phyloP scores from a whole-genome alignment of 92 coral and sea anemone genomes.

The Galaxea fascicularis region DNA sequence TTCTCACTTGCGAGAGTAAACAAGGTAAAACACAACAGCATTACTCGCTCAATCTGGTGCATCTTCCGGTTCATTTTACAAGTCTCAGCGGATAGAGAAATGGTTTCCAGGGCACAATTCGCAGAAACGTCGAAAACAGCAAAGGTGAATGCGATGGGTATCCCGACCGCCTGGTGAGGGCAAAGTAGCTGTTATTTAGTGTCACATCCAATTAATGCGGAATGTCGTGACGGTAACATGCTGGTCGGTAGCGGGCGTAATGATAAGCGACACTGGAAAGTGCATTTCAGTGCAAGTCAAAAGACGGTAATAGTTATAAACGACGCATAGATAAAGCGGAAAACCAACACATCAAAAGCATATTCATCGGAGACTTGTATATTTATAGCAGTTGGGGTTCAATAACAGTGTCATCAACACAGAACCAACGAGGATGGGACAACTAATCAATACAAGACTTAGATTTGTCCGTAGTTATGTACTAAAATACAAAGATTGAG shows the following conservation, averaged over 20 bases:
- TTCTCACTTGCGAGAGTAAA: no score
- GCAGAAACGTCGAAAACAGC: not conserved
- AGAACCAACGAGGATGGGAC: constrained; percentile 52
- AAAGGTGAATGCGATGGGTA: not conserved
- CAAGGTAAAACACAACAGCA: no score
- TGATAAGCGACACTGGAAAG: no score
- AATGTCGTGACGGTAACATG: no score
- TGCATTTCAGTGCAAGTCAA: no score
- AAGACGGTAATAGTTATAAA: no score
- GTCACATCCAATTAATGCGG: no score
- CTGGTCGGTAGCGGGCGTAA: no score
- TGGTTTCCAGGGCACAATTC: not conserved
- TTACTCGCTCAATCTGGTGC: no score
- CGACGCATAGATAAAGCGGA: not conserved
- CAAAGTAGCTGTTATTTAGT: no score
- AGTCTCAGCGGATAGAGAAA: not conserved
- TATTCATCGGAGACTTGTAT: constrained; percentile 36
- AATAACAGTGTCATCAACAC: constrained; percentile 30
- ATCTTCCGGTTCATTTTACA: not conserved
- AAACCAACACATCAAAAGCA: constrained; percentile 4
- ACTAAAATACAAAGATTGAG: constrained; percentile 47
- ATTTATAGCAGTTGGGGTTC: constrained; percentile 56
- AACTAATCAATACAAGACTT: constrained; percentile 42
- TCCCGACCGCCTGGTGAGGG: no score
- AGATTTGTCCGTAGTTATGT: constrained; percentile 41